Percentiles rank a stretch among this genome's conserved stretches.
Evolutionary conservation across 2,797 vertebrate genomes (phyloP).

Genomic region (Darevskia nairensis): DNA sequence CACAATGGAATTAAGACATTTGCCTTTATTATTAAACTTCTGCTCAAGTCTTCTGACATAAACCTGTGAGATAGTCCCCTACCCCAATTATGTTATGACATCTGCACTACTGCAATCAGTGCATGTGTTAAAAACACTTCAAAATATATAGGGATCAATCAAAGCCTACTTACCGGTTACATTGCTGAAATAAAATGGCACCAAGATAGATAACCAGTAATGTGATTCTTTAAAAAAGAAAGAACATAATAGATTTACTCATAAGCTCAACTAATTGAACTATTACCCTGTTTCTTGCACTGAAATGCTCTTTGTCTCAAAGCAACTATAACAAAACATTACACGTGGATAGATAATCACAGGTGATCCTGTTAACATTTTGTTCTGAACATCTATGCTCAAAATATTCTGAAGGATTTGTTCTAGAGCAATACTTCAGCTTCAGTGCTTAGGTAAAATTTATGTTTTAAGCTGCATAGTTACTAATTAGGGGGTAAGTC

Average conservation of each 20-base stretch:
- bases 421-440: neutral
- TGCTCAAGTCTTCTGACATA: neutral
- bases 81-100: no score
- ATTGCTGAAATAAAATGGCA: neutral
- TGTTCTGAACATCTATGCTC: neutral
- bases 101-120: neutral
- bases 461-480: neutral
- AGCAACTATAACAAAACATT: neutral
- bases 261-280: neutral
- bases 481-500: neutral
- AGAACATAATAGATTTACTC: neutral
- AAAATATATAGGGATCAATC: neutral
- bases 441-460: constrained; percentile 1
- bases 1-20: neutral
- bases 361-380: neutral
- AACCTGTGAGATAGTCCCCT: neutral
- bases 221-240: neutral
- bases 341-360: neutral
- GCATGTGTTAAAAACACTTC: neutral
- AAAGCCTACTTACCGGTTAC: neutral
- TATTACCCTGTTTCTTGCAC: constrained; percentile 7
- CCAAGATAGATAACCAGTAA: neutral
- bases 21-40: neutral
- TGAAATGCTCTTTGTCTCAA: constrained; percentile 18
- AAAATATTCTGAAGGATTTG: constrained; percentile 12